phyloP scores from a whole-genome alignment of 2,888 invertebrate genomes.

The Parochlus steinenii region DNA sequence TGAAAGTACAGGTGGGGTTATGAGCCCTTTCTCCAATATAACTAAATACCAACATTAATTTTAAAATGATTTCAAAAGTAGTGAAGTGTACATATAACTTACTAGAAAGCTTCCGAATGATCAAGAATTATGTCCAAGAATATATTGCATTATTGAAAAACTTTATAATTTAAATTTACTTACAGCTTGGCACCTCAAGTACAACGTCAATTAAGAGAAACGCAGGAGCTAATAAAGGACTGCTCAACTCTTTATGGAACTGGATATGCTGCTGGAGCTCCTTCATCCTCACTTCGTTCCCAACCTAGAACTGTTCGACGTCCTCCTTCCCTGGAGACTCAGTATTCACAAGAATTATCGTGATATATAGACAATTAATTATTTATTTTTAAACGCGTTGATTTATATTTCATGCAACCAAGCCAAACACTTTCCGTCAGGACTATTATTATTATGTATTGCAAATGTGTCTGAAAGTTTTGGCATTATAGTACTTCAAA shows the following conservation, averaged over 20 bases:
- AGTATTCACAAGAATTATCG: constrained; percentile 33
- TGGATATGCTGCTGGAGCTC: constrained; percentile 30
- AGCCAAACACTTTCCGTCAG: too few relatives aligned
- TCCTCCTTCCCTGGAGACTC: constrained; percentile 32
- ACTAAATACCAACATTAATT: too few relatives aligned
- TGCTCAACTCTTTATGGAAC: constrained; percentile 31
- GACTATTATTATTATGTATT: too few relatives aligned
- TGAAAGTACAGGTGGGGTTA: too few relatives aligned
- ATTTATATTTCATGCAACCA: too few relatives aligned
- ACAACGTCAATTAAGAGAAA: constrained; percentile 31
- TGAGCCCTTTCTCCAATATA: too few relatives aligned
- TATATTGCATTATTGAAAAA: neutral
- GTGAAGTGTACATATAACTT: too few relatives aligned
- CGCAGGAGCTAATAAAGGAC: constrained; percentile 32
- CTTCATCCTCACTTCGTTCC: constrained; percentile 24
- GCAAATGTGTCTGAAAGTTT: too few relatives aligned
- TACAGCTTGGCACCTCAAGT: constrained; percentile 29
- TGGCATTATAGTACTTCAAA: too few relatives aligned
- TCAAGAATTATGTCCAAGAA: neutral
- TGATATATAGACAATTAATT: constrained; percentile 32
- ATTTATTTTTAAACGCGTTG: too few relatives aligned
- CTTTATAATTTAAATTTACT: neutral
- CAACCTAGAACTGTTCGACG: constrained; percentile 16
- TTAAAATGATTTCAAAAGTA: too few relatives aligned
- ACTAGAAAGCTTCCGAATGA: too few relatives aligned